A percentile compares a stretch with the other conserved stretches of the same genome.
Conservation (phyloP, 2,888 invertebrate species). For the Eristalinus aeneus region DNA sequence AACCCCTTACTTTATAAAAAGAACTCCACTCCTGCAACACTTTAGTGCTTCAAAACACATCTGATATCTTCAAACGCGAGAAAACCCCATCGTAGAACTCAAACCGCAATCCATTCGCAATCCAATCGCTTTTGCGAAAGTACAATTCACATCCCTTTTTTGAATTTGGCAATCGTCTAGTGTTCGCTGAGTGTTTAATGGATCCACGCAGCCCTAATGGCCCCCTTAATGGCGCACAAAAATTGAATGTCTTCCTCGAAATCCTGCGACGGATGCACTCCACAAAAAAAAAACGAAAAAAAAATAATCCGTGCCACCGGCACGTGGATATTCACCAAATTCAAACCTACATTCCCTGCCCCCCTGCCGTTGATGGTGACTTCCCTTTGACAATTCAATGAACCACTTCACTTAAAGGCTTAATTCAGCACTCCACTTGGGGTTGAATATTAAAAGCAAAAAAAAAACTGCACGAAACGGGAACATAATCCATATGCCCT, state of each 20-base stretch:
- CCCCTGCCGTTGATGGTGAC: background rate
- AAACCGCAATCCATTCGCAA: background rate
- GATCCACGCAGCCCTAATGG: conserved; percentile 32
- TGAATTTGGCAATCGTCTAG: conserved; percentile 35
- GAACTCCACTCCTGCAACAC: background rate
- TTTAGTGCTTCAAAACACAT: background rate
- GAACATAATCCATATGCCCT: background rate
- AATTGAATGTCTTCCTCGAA: background rate
- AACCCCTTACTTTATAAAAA: too few relatives aligned
- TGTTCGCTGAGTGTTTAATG: conserved; percentile 48
- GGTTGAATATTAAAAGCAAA: conserved; percentile 16
- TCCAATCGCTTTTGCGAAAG: background rate
- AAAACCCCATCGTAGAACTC: background rate
- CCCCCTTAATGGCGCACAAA: conserved; percentile 21
- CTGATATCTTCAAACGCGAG: background rate
- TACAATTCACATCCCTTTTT: background rate
- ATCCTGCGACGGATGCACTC: background rate
- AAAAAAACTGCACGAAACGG: background rate
- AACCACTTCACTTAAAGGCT: conserved; percentile 64
- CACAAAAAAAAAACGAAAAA: background rate
- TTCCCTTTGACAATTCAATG: conserved; percentile 46
- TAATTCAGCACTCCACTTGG: conserved; percentile 66
- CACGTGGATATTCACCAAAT: background rate
- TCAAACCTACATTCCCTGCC: background rate
- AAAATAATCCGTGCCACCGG: background rate